Conservation (phyloP, 2,888 invertebrate species). For the Diaperis boleti region DNA sequence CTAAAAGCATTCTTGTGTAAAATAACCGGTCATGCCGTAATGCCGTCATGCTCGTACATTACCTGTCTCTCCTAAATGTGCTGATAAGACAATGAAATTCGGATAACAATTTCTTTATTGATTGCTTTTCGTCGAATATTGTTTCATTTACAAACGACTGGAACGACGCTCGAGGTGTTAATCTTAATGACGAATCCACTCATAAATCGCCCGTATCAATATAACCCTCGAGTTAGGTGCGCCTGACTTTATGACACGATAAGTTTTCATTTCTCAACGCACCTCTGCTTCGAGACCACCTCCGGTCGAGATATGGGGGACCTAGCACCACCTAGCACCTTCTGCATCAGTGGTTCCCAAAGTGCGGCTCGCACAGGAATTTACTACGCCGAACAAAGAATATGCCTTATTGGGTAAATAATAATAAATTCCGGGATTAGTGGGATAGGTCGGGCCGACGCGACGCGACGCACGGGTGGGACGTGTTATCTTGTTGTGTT, state of each 20-base stretch:
- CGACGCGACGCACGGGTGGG: no score
- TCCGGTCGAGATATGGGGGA: conserved; percentile 17
- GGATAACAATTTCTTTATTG: conserved; percentile 57
- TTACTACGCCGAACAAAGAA: no score
- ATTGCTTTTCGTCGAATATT: conserved; percentile 55
- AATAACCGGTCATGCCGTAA: conserved; percentile 51
- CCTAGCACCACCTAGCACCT: conserved; percentile 20
- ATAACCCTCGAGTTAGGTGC: conserved; percentile 34
- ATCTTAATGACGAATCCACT: conserved; percentile 46
- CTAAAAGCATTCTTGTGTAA: conserved; percentile 59
- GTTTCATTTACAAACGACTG: conserved; percentile 53
- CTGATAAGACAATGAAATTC: conserved; percentile 56
- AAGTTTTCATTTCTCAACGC: conserved; percentile 41
- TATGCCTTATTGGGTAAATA: no score
- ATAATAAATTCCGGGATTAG: no score
- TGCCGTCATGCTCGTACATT: conserved; percentile 54
- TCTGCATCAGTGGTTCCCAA: no score
- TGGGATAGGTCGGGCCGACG: no score
- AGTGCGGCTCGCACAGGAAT: no score
- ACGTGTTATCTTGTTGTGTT: no score
- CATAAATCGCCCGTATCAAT: conserved; percentile 43
- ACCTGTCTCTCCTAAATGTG: conserved; percentile 55
- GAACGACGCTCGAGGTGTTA: conserved; percentile 49
- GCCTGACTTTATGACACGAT: conserved; percentile 40
- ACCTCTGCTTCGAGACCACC: conserved; percentile 32